Percentiles rank a stretch among this genome's conserved stretches.
phyloP scores from a whole-genome alignment of 2,888 invertebrate genomes.

The Nomada ruficornis region DNA sequence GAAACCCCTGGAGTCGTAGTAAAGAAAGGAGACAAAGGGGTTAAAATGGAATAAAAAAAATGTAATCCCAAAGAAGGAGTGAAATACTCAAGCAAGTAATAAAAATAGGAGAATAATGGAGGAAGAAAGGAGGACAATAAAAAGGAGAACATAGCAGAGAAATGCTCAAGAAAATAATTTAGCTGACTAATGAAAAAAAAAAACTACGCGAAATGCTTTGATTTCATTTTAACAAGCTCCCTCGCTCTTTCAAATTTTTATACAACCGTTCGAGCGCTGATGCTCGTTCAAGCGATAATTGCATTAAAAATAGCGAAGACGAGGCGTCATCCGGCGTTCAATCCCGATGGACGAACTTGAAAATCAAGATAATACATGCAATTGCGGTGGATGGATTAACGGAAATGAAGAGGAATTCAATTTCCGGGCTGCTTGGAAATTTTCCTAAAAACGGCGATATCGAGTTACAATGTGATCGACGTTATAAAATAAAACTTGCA shows the following conservation, averaged over 20 bases:
- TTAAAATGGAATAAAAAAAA: too few relatives aligned
- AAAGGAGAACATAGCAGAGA: not conserved
- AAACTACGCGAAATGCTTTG: constrained; percentile 3
- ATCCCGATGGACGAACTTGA: constrained; percentile 53
- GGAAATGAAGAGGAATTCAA: constrained; percentile 60
- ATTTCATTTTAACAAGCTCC: not conserved
- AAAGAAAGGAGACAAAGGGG: too few relatives aligned
- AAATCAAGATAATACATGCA: constrained; percentile 57
- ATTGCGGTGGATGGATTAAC: constrained; percentile 54
- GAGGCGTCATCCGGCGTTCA: constrained; percentile 21
- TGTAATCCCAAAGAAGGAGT: too few relatives aligned
- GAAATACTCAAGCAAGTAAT: too few relatives aligned
- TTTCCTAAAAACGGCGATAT: constrained; percentile 41
- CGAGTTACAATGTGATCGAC: constrained; percentile 6
- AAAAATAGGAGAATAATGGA: not conserved
- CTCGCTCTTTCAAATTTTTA: constrained; percentile 6
- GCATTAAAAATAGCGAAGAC: constrained; percentile 24
- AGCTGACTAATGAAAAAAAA: not conserved
- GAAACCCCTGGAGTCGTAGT: too few relatives aligned
- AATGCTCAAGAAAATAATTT: not conserved
- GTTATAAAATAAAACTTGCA: not conserved
- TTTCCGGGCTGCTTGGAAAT: constrained; percentile 43
- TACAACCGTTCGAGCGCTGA: not conserved
- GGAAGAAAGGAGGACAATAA: too few relatives aligned
- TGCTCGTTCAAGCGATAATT: constrained; percentile 8